A percentile compares a stretch with the other conserved stretches of the same genome.
These are phyloP conservation scores for Gyrodactylus salaris DNA, from an alignment of 1,140 invertebrate genomes.

Conservation along the genomic window DNA sequence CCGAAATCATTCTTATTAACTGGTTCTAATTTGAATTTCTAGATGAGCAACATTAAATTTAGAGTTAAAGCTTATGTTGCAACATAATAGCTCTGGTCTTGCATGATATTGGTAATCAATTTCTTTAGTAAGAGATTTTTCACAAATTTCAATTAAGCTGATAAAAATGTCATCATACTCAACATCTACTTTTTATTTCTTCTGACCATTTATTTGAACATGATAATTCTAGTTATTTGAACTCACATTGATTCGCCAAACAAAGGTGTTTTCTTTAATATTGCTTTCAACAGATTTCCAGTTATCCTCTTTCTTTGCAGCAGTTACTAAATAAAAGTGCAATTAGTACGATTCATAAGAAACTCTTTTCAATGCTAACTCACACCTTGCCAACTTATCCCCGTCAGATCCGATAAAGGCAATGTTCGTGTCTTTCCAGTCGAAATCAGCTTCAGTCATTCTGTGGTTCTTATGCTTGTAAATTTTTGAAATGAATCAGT, in stretches of 20 bases:
- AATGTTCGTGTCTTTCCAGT: conserved; percentile 18
- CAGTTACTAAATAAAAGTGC: not conserved
- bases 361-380: conserved; percentile 7
- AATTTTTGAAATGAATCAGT: no score
- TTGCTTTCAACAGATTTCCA: not conserved
- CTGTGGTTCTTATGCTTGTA: no score
- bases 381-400: conserved; percentile 16
- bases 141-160: no score
- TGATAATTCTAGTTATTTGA: no score
- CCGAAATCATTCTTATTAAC: not conserved
- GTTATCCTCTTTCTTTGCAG: not conserved
- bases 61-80: not conserved
- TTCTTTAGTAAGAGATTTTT: no score
- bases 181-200: no score
- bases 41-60: not conserved
- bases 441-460: no score
- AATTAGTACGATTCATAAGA: not conserved
- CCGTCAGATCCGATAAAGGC: conserved; percentile 15
- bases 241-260: conserved; percentile 3
- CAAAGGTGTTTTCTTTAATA: not conserved
- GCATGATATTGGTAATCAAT: no score
- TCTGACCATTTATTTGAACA: no score
- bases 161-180: no score
- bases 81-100: no score
- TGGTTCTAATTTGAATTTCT: not conserved